Evolutionary conservation across 1,140 invertebrate genomes (phyloP).

Genomic region (Protaetia brevitarsis): DNA sequence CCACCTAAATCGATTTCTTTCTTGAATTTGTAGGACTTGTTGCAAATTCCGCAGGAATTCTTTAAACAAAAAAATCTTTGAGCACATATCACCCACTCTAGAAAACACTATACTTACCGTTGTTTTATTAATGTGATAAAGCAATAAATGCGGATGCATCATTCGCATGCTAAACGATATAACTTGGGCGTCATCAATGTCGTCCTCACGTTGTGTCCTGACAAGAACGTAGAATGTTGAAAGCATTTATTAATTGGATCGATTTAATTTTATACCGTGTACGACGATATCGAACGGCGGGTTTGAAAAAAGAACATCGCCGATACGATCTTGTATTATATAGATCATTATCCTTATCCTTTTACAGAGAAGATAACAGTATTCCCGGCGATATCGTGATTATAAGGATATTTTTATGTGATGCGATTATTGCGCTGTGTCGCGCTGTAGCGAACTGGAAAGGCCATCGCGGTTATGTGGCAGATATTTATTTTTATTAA

Average conservation of each 20-base stretch:
- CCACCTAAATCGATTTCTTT: no score
- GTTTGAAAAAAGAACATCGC: neutral
- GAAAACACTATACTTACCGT: no score
- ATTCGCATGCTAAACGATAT: no score
- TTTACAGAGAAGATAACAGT: conserved; percentile 27
- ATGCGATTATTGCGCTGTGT: neutral
- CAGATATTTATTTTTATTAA: conserved; percentile 10
- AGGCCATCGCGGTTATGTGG: neutral
- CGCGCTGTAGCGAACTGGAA: neutral
- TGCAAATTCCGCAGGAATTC: no score
- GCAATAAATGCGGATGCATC: no score
- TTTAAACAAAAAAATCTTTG: no score
- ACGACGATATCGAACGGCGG: neutral
- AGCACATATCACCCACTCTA: no score
- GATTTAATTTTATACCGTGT: conserved; percentile 29
- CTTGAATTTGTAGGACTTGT: no score
- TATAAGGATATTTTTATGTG: conserved; percentile 16
- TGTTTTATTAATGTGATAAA: no score
- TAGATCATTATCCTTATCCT: conserved; percentile 30
- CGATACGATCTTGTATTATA: conserved; percentile 21
- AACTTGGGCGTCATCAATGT: no score
- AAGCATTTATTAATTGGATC: conserved; percentile 33
- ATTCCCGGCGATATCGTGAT: neutral
- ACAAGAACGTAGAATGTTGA: conserved; percentile 29
- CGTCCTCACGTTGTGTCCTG: neutral